Conservation (phyloP, 2,888 invertebrate genomes). For the Dioctria rufipes region DNA sequence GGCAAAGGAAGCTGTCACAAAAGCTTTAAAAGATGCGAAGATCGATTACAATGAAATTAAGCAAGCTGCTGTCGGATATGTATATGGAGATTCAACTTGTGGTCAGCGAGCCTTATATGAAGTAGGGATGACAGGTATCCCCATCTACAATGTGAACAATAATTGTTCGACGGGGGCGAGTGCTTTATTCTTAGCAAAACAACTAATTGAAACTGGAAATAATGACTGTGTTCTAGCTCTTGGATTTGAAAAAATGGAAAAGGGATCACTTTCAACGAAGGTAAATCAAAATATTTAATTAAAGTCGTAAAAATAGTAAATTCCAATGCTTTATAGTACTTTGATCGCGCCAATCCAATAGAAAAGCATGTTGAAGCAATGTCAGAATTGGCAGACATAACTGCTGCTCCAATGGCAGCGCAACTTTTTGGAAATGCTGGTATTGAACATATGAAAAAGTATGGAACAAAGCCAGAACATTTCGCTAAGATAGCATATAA, state of each 20-base stretch:
- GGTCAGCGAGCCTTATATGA: conserved; percentile 97
- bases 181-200: conserved; percentile 91
- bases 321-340: conserved; percentile 71
- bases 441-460: conserved; percentile 85
- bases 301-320: neutral
- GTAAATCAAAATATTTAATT: conserved; percentile 67
- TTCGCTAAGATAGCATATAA: conserved; percentile 98
- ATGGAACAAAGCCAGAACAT: conserved; percentile 93
- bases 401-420: conserved; percentile 88
- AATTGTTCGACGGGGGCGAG: conserved; percentile 98
- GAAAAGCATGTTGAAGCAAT: conserved; percentile 90
- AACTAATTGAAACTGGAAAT: conserved; percentile 90
- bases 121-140: conserved; percentile 96
- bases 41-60: conserved; percentile 84
- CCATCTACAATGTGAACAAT: conserved; percentile 98
- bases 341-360: conserved; percentile 90
- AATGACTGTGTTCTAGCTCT: conserved; percentile 92
- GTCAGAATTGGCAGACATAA: conserved; percentile 86
- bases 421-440: conserved; percentile 98
- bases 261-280: conserved; percentile 86
- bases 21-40: conserved; percentile 88
- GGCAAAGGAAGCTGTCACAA: conserved; percentile 92
- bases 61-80: conserved; percentile 94
- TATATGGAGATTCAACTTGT: conserved; percentile 95
- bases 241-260: conserved; percentile 99